These are phyloP conservation scores for Oxycera nigricornis DNA, from an alignment of 2,888 invertebrate genomes.

Conservation along the genomic window DNA sequence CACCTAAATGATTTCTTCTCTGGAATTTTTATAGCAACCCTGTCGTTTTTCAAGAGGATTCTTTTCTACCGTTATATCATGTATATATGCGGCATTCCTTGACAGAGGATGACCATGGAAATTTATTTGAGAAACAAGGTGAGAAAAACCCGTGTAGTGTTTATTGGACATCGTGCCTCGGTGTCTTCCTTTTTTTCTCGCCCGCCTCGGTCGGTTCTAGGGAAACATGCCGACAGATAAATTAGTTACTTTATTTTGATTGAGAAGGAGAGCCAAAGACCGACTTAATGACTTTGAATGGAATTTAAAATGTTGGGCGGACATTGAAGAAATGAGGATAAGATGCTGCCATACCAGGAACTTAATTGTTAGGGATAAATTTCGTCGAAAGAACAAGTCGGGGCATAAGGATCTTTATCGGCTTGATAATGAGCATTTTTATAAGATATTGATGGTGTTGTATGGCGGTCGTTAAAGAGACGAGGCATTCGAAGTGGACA, in stretches of 20 bases:
- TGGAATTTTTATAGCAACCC: constrained; percentile 19
- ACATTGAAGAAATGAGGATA: neutral
- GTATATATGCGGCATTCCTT: constrained; percentile 5
- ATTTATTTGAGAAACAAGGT: constrained; percentile 17
- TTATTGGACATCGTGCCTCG: neutral
- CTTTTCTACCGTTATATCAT: neutral
- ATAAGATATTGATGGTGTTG: too few species aligned
- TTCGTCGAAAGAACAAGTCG: neutral
- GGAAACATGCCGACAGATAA: neutral
- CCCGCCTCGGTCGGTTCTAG: neutral
- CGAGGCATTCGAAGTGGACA: too few species aligned
- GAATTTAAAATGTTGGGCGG: neutral
- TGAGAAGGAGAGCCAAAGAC: neutral
- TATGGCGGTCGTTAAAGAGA: too few species aligned
- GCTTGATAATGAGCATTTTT: neutral
- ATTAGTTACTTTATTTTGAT: constrained; percentile 17
- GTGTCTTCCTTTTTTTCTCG: neutral
- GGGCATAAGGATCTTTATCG: neutral
- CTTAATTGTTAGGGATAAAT: neutral
- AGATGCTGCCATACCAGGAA: neutral
- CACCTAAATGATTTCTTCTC: neutral
- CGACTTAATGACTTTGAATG: constrained; percentile 7
- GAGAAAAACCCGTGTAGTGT: constrained; percentile 1
- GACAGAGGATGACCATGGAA: neutral
- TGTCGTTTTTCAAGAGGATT: neutral